Evolutionary conservation across 1,140 invertebrate species (phyloP).

Genomic region (Leptinotarsa lineolata): DNA sequence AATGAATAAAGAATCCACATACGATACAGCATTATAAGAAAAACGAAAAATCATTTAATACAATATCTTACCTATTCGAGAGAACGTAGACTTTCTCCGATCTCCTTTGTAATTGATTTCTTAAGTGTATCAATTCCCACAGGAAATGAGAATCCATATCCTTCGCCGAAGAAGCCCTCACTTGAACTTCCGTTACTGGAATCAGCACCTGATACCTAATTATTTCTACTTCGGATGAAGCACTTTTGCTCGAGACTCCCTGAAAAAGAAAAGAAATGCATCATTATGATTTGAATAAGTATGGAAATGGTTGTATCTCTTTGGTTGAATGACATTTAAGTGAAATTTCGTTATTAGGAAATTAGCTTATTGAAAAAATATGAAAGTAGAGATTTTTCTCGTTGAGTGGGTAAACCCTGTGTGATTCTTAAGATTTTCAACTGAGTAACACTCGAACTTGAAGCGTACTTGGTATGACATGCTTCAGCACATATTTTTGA

Average conservation of each 20-base stretch:
- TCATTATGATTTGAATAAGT: too few species aligned
- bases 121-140: conserved; percentile 94
- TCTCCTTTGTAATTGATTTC: conserved; percentile 88
- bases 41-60: neutral
- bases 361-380: too few species aligned
- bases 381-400: too few species aligned
- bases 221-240: conserved; percentile 89
- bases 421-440: too few species aligned
- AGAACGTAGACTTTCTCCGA: conserved; percentile 97
- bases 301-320: too few species aligned
- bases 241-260: conserved; percentile 83
- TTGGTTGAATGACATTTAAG: too few species aligned
- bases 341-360: too few species aligned
- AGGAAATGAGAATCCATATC: conserved; percentile 94
- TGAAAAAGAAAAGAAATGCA: neutral
- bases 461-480: too few species aligned
- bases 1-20: neutral
- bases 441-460: too few species aligned
- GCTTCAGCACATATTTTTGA: too few species aligned
- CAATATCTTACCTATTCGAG: conserved; percentile 79
- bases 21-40: neutral
- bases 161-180: conserved; percentile 85
- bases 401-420: too few species aligned
- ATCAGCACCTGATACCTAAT: conserved; percentile 94
- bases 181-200: conserved; percentile 96